Percentiles rank a stretch among this genome's conserved stretches.
Evolutionary conservation across 2,797 vertebrate genomes (phyloP).

Genomic region (Eulemur rubriventer): DNA sequence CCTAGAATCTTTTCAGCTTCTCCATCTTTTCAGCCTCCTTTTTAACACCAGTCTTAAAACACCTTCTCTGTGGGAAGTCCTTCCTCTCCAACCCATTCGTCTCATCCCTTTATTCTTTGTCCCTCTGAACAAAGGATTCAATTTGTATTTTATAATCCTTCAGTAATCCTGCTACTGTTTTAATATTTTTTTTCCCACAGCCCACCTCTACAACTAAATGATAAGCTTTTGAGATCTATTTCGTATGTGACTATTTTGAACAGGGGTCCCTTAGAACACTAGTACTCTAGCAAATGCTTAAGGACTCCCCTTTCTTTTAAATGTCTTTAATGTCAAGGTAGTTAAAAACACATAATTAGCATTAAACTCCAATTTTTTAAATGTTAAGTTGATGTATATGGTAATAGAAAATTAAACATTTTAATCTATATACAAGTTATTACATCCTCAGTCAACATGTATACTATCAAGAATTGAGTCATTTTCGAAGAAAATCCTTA

Average conservation of each 20-base stretch:
- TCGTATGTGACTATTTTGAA: background rate
- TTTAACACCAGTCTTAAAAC: slow-evolving; percentile 47
- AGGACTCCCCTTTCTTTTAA: slow-evolving; percentile 17
- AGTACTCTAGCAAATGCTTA: slow-evolving; percentile 31
- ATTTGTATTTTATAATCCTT: slow-evolving; percentile 40
- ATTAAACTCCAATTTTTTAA: slow-evolving; percentile 35
- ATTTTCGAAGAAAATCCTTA: slow-evolving; percentile 61
- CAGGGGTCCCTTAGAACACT: background rate
- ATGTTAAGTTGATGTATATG: background rate
- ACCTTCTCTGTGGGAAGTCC: slow-evolving; percentile 2
- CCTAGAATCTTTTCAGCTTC: background rate
- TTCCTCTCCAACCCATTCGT: background rate
- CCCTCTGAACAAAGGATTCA: slow-evolving; percentile 35
- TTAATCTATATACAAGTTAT: slow-evolving; percentile 18
- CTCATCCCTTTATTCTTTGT: slow-evolving; percentile 45
- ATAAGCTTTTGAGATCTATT: slow-evolving; percentile 12
- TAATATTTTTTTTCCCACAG: slow-evolving; percentile 4
- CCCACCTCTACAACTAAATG: background rate
- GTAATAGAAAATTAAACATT: slow-evolving; percentile 51
- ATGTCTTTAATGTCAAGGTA: background rate
- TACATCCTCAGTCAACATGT: slow-evolving; percentile 17
- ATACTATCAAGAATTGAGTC: slow-evolving; percentile 17
- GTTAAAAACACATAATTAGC: slow-evolving; percentile 30
- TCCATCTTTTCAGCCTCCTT: background rate
- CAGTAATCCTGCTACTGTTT: background rate